These are phyloP conservation scores for Cyprinus carpio DNA, from an alignment of 2,113 vertebrate genomes.

Conservation along the genomic window DNA sequence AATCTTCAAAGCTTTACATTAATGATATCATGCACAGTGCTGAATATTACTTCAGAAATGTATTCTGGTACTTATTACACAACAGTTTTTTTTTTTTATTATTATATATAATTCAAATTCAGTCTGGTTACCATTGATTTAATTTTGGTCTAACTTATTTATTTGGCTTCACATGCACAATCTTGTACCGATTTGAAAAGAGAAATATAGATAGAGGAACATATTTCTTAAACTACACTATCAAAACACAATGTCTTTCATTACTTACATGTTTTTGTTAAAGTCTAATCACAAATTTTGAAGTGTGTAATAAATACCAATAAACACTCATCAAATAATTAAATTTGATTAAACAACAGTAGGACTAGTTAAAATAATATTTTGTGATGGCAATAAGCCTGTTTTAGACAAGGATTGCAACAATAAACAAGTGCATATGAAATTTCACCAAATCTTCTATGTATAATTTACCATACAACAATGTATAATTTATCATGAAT, in stretches of 20 bases:
- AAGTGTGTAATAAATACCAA: neutral
- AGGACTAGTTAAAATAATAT: neutral
- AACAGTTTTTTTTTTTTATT: neutral
- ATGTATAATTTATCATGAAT: neutral
- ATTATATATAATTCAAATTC: neutral
- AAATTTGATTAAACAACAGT: neutral
- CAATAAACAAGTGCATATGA: neutral
- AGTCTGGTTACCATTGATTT: neutral
- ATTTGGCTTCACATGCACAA: neutral
- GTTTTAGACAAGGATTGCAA: neutral
- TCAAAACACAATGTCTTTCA: neutral
- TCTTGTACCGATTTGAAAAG: neutral
- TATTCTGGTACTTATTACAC: neutral
- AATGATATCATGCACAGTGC: neutral
- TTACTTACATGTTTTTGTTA: neutral
- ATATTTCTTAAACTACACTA: neutral
- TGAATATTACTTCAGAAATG: neutral
- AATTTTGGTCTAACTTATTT: neutral
- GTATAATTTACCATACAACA: neutral
- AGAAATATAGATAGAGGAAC: neutral
- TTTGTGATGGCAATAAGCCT: neutral
- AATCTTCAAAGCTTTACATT: neutral
- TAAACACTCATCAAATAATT: neutral
- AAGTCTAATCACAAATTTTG: neutral
- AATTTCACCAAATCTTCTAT: too few species aligned